These are phyloP conservation scores for Malurus elegans DNA, from an alignment of 2,113 vertebrate genomes.

Conservation along the genomic window DNA sequence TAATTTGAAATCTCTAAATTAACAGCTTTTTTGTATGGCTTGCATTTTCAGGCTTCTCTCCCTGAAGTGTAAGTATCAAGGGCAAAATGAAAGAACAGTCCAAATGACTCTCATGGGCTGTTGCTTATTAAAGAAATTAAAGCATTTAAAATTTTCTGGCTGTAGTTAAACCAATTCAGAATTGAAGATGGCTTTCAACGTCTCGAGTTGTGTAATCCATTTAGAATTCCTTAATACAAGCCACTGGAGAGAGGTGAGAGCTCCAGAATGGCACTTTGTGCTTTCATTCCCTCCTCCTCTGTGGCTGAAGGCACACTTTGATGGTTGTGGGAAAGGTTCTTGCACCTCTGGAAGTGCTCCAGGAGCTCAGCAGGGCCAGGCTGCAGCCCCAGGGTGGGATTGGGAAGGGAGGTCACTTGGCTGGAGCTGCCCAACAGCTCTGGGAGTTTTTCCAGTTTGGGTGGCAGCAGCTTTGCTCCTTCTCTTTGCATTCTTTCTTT, in stretches of 20 bases:
- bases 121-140: constrained; percentile 20
- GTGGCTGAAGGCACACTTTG: not conserved
- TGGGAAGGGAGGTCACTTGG: not conserved
- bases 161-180: constrained; percentile 8
- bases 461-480: not conserved
- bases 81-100: not conserved
- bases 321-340: not conserved
- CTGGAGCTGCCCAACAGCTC: not conserved
- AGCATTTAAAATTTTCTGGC: constrained; percentile 2
- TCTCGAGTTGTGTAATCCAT: not conserved
- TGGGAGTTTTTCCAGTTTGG: not conserved
- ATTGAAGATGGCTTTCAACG: not conserved
- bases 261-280: not conserved
- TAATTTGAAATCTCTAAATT: not conserved
- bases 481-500: not conserved
- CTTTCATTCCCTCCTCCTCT: not conserved
- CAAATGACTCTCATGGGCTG: not conserved
- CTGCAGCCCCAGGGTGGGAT: not conserved
- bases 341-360: not conserved
- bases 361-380: not conserved
- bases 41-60: not conserved
- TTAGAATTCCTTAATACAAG: not conserved
- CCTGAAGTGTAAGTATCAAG: not conserved
- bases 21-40: not conserved
- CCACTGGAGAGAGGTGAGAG: not conserved